These are phyloP conservation scores for Neodontobutis hainanensis DNA, from an alignment of 2,113 vertebrate genomes.

Conservation along the genomic window DNA sequence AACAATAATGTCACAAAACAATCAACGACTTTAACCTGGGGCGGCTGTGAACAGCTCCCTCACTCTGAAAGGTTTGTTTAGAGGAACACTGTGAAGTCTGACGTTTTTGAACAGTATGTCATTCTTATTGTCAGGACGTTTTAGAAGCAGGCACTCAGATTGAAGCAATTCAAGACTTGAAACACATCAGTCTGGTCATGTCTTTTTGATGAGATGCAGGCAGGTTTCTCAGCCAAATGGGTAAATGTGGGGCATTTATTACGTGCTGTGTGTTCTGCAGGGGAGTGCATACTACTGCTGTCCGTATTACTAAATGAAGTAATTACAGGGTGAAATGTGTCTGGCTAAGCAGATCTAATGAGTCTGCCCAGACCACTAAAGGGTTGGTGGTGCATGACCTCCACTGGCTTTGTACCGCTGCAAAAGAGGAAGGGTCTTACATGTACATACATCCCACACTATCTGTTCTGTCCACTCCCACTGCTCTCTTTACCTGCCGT, in stretches of 20 bases:
- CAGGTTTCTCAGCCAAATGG: constrained; percentile 13
- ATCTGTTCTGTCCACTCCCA: constrained; percentile 20
- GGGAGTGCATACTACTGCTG: constrained; percentile 7
- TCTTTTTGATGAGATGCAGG: constrained; percentile 13
- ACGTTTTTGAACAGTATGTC: constrained; percentile 19
- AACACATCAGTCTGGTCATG: constrained; percentile 12
- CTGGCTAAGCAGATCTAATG: constrained; percentile 65
- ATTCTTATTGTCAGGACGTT: constrained; percentile 29
- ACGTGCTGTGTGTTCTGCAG: background rate
- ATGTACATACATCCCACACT: constrained; percentile 4
- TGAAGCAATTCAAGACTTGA: constrained; percentile 8
- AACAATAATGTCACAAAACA: constrained; percentile 39
- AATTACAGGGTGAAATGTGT: constrained; percentile 62
- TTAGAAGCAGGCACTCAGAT: constrained; percentile 28
- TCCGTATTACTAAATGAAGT: constrained; percentile 47
- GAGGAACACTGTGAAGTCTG: constrained; percentile 30
- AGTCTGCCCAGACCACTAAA: constrained; percentile 43
- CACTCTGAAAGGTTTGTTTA: constrained; percentile 39
- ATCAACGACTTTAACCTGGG: constrained; percentile 46
- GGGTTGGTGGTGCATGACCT: constrained; percentile 46
- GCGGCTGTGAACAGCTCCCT: constrained; percentile 51
- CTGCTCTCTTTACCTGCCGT: constrained; percentile 19
- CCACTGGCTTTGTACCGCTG: constrained; percentile 37
- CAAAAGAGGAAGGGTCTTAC: constrained; percentile 3
- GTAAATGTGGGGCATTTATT: constrained; percentile 43